Percentiles rank a stretch among this genome's conserved stretches.
phyloP scores from a whole-genome alignment of 2,888 invertebrate species.

The Germaria angustata region DNA sequence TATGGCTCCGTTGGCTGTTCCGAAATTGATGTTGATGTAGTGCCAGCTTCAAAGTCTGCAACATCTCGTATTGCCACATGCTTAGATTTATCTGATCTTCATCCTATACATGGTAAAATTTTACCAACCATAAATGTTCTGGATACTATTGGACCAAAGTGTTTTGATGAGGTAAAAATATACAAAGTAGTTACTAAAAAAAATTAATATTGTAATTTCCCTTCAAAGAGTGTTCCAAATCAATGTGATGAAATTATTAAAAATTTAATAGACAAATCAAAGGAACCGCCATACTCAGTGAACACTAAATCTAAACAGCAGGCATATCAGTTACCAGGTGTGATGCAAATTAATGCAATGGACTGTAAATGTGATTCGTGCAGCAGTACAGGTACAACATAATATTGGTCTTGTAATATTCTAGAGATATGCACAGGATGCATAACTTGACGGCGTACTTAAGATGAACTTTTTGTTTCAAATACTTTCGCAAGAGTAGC shows the following conservation, averaged over 20 bases:
- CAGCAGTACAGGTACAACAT: constrained; percentile 67
- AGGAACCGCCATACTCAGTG: neutral
- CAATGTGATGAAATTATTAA: constrained; percentile 63
- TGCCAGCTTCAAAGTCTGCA: constrained; percentile 44
- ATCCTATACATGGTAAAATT: constrained; percentile 67
- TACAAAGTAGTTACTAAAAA: neutral
- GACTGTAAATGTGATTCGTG: constrained; percentile 42
- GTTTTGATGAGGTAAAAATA: constrained; percentile 68
- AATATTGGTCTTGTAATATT: no score
- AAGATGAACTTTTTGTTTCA: no score
- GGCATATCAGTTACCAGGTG: constrained; percentile 4
- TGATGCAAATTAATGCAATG: neutral
- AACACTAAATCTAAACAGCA: neutral
- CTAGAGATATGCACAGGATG: no score
- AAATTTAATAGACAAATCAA: constrained; percentile 26
- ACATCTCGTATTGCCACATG: constrained; percentile 68
- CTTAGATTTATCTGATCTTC: constrained; percentile 72
- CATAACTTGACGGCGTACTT: no score
- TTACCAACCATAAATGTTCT: constrained; percentile 65
- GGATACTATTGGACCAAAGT: constrained; percentile 5
- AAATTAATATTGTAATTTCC: neutral
- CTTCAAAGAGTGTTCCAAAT: constrained; percentile 58
- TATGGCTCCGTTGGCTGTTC: constrained; percentile 59
- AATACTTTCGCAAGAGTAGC: no score
- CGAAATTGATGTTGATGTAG: constrained; percentile 61